These are phyloP conservation scores for Gavia stellata DNA, from an alignment of 2,113 vertebrate genomes.

Conservation along the genomic window DNA sequence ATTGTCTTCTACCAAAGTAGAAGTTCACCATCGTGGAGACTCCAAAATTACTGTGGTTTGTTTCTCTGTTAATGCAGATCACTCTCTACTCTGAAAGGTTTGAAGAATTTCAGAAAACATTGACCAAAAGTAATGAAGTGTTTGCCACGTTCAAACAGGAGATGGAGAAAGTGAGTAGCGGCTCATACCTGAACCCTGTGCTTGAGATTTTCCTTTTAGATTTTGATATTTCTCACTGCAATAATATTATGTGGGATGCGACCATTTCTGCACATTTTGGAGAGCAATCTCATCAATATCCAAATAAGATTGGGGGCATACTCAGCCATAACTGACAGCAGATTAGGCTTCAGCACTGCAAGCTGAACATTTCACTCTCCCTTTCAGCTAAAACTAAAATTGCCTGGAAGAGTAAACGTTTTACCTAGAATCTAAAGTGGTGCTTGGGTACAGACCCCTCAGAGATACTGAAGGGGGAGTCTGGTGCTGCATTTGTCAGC, in stretches of 20 bases:
- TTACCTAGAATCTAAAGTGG: neutral
- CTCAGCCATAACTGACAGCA: neutral
- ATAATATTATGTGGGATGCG: neutral
- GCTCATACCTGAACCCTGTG: neutral
- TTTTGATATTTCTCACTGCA: neutral
- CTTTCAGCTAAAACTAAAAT: neutral
- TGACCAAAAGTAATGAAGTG: constrained; percentile 96
- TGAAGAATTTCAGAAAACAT: constrained; percentile 93
- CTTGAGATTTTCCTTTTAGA: constrained; percentile 1
- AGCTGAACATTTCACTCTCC: neutral
- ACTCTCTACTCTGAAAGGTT: constrained; percentile 93
- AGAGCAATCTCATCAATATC: neutral
- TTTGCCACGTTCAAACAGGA: constrained; percentile 91
- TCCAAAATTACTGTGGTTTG: constrained; percentile 20
- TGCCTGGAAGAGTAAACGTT: neutral
- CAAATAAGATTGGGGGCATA: neutral
- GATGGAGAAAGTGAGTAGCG: constrained; percentile 90
- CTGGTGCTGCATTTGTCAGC: neutral
- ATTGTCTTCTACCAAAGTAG: neutral
- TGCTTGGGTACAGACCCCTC: neutral
- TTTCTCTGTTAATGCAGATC: constrained; percentile 74
- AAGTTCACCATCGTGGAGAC: neutral
- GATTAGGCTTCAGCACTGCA: neutral
- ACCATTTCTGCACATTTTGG: neutral
- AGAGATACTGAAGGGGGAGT: neutral